Conservation (phyloP, 1,140 invertebrate species). For the Agrypnia vestita region DNA sequence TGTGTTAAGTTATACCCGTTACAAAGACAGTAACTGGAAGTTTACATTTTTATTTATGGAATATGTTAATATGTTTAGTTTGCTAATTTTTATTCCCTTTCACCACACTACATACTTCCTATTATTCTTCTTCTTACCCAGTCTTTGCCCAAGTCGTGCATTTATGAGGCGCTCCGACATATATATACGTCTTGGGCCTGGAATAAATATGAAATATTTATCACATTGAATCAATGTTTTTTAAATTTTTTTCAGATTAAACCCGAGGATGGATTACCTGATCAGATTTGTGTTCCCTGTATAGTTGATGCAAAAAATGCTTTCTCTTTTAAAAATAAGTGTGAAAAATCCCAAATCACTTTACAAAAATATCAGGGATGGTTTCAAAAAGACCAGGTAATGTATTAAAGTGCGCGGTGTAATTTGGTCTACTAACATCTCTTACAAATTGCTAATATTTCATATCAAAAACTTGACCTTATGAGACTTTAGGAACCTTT, state of each 20-base stretch:
- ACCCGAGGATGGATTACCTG: conserved; percentile 34
- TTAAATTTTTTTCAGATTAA: conserved; percentile 36
- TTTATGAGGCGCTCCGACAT: no score
- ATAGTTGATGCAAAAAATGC: conserved; percentile 41
- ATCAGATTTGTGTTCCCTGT: conserved; percentile 44
- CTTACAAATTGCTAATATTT: no score
- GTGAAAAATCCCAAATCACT: conserved; percentile 43
- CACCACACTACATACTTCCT: no score
- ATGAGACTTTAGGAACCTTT: no score
- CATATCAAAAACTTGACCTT: no score
- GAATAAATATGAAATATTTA: conserved; percentile 14
- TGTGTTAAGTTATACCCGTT: background rate
- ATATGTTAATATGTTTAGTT: no score
- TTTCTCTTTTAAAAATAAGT: conserved; percentile 48
- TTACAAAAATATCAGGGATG: conserved; percentile 29
- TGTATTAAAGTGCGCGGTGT: background rate
- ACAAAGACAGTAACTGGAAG: background rate
- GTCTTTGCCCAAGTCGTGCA: no score
- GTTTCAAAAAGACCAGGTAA: conserved; percentile 28
- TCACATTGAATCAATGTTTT: background rate
- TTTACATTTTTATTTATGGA: no score
- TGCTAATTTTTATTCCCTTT: no score
- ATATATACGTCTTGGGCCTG: no score
- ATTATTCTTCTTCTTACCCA: no score
- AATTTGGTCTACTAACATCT: no score